phyloP scores from a whole-genome alignment of 2,113 vertebrate species.

The Petrocephalus microphthalmus region DNA sequence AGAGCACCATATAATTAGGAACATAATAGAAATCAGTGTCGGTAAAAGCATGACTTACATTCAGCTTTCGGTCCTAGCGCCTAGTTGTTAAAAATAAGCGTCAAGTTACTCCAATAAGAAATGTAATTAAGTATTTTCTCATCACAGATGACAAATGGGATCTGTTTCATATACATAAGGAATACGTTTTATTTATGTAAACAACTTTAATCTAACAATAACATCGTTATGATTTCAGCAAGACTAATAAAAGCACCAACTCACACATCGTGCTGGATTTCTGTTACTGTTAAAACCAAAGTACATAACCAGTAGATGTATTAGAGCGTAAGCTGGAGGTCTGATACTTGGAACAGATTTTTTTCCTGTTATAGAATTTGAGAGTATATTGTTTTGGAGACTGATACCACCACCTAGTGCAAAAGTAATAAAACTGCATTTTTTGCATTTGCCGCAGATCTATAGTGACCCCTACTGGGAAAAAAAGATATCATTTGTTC shows the following conservation, averaged over 20 bases:
- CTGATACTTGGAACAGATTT: not conserved
- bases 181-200: slow-evolving; percentile 31
- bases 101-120: slow-evolving; percentile 45
- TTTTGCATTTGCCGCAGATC: slow-evolving; percentile 24
- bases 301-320: not conserved
- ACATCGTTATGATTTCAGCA: not conserved
- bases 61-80: slow-evolving; percentile 53
- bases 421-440: not conserved
- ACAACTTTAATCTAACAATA: not conserved
- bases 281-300: not conserved
- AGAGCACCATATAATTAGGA: slow-evolving; percentile 46
- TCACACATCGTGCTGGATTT: slow-evolving; percentile 4
- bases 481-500: not conserved
- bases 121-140: not conserved
- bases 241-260: not conserved
- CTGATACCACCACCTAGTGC: slow-evolving; percentile 11
- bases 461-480: slow-evolving; percentile 45
- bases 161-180: slow-evolving; percentile 13
- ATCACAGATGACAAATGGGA: slow-evolving; percentile 12
- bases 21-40: slow-evolving; percentile 41
- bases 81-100: slow-evolving; percentile 37
- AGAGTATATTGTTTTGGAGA: not conserved
- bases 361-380: slow-evolving; percentile 11
- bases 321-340: not conserved
- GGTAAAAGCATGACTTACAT: slow-evolving; percentile 51